Conservation (phyloP, 2,113 vertebrate species). For the Dinomys branickii region DNA sequence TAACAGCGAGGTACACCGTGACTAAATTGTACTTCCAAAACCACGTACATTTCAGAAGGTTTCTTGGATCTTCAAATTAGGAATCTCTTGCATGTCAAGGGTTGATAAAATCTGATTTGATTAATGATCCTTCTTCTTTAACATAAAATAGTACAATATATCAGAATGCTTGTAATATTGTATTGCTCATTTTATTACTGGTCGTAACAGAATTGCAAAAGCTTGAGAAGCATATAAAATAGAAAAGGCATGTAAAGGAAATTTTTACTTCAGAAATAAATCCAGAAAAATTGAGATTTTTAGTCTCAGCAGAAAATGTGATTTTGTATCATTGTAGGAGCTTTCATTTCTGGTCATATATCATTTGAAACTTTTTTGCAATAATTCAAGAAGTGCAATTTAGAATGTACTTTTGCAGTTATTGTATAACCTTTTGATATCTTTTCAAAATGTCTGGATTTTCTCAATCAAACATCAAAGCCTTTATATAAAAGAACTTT, state of each 20-base stretch:
- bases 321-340: neutral
- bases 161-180: slow-evolving; percentile 44
- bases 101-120: slow-evolving; percentile 36
- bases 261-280: neutral
- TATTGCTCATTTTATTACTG: slow-evolving; percentile 33
- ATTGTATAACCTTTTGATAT: neutral
- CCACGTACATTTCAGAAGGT: neutral
- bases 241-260: neutral
- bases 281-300: neutral
- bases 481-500: neutral
- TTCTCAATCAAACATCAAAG: neutral
- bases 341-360: neutral
- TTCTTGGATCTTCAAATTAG: neutral
- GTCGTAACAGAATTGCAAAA: slow-evolving; percentile 44
- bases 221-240: neutral
- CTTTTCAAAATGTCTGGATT: neutral
- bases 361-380: neutral
- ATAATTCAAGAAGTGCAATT: neutral
- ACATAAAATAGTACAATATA: slow-evolving; percentile 48
- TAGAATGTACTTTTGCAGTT: neutral
- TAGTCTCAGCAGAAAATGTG: neutral
- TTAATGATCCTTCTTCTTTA: slow-evolving; percentile 57
- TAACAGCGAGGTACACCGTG: neutral
- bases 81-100: slow-evolving; percentile 39
- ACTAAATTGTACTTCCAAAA: slow-evolving; percentile 3